phyloP scores from a whole-genome alignment of 2,797 vertebrate genomes.

The Melanogrammus aeglefinus region DNA sequence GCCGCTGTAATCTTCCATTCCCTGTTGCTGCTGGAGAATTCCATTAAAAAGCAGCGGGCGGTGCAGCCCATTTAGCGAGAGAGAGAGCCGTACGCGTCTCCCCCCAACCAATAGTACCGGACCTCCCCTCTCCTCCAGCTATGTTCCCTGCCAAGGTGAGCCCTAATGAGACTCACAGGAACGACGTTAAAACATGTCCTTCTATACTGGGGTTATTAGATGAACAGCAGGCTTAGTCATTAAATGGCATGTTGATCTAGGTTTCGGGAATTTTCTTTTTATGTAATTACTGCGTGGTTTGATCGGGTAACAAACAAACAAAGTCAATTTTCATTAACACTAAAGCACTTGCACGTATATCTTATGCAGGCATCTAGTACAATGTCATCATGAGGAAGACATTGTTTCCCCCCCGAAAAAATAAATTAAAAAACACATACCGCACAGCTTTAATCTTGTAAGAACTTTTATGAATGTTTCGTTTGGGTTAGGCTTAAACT shows the following conservation, averaged over 20 bases:
- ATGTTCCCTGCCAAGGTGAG: constrained; percentile 51
- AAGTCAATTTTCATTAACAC: not conserved
- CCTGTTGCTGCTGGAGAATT: constrained; percentile 37
- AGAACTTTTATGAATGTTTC: not conserved
- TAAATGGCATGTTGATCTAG: not conserved
- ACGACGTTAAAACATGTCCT: not conserved
- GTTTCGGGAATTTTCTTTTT: not conserved
- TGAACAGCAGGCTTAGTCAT: not conserved
- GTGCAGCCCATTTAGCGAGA: not conserved
- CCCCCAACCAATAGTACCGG: constrained; percentile 41
- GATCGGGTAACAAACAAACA: not conserved
- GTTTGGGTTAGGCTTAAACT: not conserved
- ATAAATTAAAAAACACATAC: not conserved
- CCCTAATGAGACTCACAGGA: constrained; percentile 30
- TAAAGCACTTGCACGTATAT: not conserved
- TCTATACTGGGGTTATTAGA: not conserved
- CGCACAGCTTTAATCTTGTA: not conserved
- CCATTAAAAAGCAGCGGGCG: constrained; percentile 42
- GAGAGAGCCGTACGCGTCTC: not conserved
- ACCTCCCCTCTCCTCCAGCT: constrained; percentile 34
- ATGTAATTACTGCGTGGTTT: not conserved
- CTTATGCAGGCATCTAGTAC: not conserved
- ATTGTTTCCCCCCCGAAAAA: not conserved
- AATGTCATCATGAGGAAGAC: not conserved
- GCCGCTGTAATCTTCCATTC: constrained; percentile 35